Evolutionary conservation across 2,113 vertebrate genomes (phyloP).

Genomic region (Coryphaenoides rupestris): DNA sequence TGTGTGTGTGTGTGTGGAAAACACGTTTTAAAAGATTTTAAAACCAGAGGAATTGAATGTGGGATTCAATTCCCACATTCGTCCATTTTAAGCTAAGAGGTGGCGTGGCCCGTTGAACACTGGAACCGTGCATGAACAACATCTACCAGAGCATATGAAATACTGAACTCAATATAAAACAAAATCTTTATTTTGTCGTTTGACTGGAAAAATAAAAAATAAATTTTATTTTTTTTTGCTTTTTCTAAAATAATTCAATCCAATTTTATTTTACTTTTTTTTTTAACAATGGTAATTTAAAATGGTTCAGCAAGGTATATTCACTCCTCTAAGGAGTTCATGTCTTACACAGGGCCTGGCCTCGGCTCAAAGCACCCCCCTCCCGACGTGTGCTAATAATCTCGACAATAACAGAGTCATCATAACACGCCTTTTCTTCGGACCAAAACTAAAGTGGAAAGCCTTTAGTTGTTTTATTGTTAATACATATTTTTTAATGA

Average conservation of each 20-base stretch:
- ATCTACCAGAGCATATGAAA: conserved; percentile 12
- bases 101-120: conserved; percentile 55
- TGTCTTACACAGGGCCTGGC: conserved; percentile 7
- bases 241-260: conserved; percentile 20
- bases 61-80: too few species aligned
- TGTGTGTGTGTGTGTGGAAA: too few species aligned
- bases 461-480: conserved; percentile 18
- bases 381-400: conserved; percentile 10
- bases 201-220: conserved; percentile 26
- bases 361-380: conserved; percentile 18
- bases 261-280: conserved; percentile 21
- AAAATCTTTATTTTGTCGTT: conserved; percentile 32
- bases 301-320: conserved; percentile 5
- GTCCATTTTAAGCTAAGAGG: conserved; percentile 30
- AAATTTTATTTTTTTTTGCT: conserved; percentile 22
- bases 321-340: conserved; percentile 10
- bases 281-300: conserved; percentile 25
- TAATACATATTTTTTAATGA: conserved; percentile 46
- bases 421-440: conserved; percentile 36
- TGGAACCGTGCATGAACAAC: conserved; percentile 56
- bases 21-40: conserved; percentile 11
- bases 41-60: conserved; percentile 6
- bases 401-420: conserved; percentile 37
- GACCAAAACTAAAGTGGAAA: conserved; percentile 48
- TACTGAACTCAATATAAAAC: conserved; percentile 23